phyloP scores from a whole-genome alignment of 2,888 invertebrate species.

The Aplocera efformata region DNA sequence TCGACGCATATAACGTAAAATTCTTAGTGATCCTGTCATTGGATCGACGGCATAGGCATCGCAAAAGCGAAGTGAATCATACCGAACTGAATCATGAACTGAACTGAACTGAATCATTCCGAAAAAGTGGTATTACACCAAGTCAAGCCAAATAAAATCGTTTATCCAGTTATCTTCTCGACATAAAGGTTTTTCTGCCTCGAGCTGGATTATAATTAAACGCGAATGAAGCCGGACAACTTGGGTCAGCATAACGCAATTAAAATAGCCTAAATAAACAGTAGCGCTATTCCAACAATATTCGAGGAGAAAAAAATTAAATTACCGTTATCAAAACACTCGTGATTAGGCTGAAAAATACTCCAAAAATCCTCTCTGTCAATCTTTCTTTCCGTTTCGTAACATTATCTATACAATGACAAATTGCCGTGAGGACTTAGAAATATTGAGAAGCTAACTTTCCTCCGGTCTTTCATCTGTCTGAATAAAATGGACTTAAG shows the following conservation, averaged over 20 bases:
- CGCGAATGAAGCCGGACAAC: neutral
- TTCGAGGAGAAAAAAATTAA: conserved; percentile 6
- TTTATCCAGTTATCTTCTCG: neutral
- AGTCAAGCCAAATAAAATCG: neutral
- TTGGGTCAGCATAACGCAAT: conserved; percentile 19
- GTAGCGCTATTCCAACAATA: conserved; percentile 2
- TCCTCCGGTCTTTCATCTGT: neutral
- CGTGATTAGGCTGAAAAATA: conserved; percentile 43
- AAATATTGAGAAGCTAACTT: conserved; percentile 26
- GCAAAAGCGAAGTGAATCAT: too few species aligned
- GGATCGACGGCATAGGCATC: too few species aligned
- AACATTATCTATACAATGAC: conserved; percentile 41
- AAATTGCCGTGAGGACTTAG: conserved; percentile 30
- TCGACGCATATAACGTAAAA: too few species aligned
- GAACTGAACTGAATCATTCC: too few species aligned
- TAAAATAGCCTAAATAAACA: conserved; percentile 25
- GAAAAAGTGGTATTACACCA: too few species aligned
- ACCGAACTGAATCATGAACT: too few species aligned
- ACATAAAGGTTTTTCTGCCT: neutral
- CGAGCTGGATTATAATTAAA: neutral
- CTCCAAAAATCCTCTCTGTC: conserved; percentile 33
- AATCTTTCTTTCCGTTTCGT: conserved; percentile 32
- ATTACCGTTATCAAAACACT: conserved; percentile 26
- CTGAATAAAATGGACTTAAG: conserved; percentile 1
- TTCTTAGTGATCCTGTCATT: too few species aligned